Conservation (phyloP, 2,797 vertebrate species). For the Lagocephalus sceleratus region DNA sequence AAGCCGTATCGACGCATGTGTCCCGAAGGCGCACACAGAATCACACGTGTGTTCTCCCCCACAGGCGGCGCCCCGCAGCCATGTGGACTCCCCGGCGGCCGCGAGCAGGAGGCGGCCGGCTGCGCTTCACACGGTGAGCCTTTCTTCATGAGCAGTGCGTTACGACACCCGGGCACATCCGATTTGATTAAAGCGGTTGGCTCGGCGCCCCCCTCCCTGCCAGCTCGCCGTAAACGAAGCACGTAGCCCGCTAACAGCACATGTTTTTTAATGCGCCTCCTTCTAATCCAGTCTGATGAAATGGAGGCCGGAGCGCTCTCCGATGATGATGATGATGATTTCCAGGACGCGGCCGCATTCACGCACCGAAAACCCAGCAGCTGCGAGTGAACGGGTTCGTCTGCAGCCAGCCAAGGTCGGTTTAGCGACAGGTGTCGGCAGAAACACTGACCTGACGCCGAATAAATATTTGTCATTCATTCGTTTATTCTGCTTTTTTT, state of each 20-base stretch:
- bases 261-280: not conserved
- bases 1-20: not conserved
- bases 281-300: conserved; percentile 61
- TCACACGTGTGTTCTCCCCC: conserved; percentile 15
- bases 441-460: conserved; percentile 11
- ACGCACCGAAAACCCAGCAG: conserved; percentile 13
- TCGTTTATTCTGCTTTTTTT: too few relatives aligned
- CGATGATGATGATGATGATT: conserved; percentile 68
- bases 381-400: conserved; percentile 16
- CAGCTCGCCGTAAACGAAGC: not conserved
- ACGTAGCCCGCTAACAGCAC: not conserved
- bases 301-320: conserved; percentile 44
- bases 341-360: conserved; percentile 48
- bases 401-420: conserved; percentile 56
- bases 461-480: not conserved
- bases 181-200: conserved; percentile 5
- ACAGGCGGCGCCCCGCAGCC: conserved; percentile 53
- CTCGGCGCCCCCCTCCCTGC: not conserved
- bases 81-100: conserved; percentile 65
- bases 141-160: conserved; percentile 1
- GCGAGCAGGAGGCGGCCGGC: conserved; percentile 51
- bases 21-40: not conserved
- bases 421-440: conserved; percentile 4
- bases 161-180: not conserved
- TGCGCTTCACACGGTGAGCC: conserved; percentile 54